Evolutionary conservation across 2,888 invertebrate genomes (phyloP).

Genomic region (Sericinus montela): DNA sequence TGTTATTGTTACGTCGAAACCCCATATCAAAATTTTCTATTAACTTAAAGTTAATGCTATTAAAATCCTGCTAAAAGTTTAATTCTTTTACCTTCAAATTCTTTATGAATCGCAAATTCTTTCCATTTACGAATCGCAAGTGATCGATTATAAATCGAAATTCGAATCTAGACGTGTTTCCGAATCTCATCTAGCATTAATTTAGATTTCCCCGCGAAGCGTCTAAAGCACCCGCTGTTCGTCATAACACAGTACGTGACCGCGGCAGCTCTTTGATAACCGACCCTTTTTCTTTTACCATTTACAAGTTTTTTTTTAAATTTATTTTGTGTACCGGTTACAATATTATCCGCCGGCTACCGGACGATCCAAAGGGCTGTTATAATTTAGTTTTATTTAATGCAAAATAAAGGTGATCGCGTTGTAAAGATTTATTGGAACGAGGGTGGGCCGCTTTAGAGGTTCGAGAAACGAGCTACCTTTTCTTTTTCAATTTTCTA

Average conservation of each 20-base stretch:
- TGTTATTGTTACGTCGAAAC: too few relatives aligned
- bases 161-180: too few relatives aligned
- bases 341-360: conserved; percentile 75
- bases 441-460: conserved; percentile 36
- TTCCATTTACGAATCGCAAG: conserved; percentile 35
- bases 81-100: too few relatives aligned
- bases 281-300: conserved; percentile 56
- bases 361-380: conserved; percentile 68
- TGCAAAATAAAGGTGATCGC: conserved; percentile 73
- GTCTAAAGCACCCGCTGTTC: conserved; percentile 59
- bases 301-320: conserved; percentile 58
- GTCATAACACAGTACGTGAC: conserved; percentile 75
- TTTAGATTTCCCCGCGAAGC: conserved; percentile 58
- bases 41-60: too few relatives aligned
- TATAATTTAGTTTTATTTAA: conserved; percentile 76
- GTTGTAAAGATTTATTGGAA: conserved; percentile 62
- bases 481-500: background rate
- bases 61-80: too few relatives aligned
- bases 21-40: too few relatives aligned
- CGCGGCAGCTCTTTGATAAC: conserved; percentile 69
- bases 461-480: conserved; percentile 3
- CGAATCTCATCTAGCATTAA: conserved; percentile 45
- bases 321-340: conserved; percentile 72
- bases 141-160: conserved; percentile 28
- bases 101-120: conserved; percentile 42